Percentiles rank a stretch among this genome's conserved stretches.
These are phyloP conservation scores for Erpobdella octoculata DNA, from an alignment of 2,888 invertebrate genomes.

Conservation along the genomic window DNA sequence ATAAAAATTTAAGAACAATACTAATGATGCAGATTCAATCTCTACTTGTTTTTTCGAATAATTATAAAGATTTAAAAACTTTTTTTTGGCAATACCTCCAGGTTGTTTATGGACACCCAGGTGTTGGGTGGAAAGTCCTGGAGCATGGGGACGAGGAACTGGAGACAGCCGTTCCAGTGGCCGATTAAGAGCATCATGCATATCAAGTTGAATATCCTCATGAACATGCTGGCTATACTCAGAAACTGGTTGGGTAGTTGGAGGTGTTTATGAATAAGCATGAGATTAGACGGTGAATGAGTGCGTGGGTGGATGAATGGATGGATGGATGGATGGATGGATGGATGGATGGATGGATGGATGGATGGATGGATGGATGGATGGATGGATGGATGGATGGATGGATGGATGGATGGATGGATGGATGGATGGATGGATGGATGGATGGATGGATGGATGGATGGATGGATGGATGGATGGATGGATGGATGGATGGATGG, in stretches of 20 bases:
- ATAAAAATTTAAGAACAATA: too few relatives aligned
- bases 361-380: neutral
- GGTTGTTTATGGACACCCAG: slow-evolving; percentile 95
- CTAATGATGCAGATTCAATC: too few relatives aligned
- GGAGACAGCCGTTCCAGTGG: slow-evolving; percentile 97
- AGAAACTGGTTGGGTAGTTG: too few relatives aligned
- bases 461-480: neutral
- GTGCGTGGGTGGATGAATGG: neutral
- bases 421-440: neutral
- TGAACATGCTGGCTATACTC: slow-evolving; percentile 98
- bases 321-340: neutral
- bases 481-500: neutral
- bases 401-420: neutral
- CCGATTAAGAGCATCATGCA: slow-evolving; percentile 61
- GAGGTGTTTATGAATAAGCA: too few relatives aligned
- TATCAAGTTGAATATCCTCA: slow-evolving; percentile 49
- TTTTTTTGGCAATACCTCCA: too few relatives aligned
- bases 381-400: neutral
- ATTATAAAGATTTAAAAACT: too few relatives aligned
- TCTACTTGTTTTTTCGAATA: too few relatives aligned
- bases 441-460: neutral
- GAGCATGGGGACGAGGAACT: slow-evolving; percentile 96
- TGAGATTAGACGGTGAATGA: too few relatives aligned
- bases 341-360: neutral
- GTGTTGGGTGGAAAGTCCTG: slow-evolving; percentile 96